phyloP scores from a whole-genome alignment of 1,140 invertebrate species.

The Dinothrombium tinctorium region DNA sequence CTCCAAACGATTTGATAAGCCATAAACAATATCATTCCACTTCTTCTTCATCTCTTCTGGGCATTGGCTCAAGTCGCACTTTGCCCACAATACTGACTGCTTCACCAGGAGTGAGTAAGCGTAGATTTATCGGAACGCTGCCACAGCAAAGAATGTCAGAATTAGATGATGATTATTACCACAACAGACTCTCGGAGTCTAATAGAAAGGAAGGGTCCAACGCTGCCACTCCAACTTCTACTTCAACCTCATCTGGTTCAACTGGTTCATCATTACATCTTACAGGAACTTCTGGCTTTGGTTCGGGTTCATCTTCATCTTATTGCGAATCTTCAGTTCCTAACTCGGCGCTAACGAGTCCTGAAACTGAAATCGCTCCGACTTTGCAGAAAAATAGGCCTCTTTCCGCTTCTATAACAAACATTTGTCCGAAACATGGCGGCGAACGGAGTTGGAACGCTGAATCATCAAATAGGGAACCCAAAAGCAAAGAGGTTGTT shows the following conservation, averaged over 20 bases:
- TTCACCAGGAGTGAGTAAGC: neutral
- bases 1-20: neutral
- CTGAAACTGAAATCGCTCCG: conserved; percentile 1
- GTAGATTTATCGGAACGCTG: neutral
- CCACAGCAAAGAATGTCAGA: neutral
- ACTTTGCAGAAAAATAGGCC: neutral
- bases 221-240: neutral
- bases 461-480: too few relatives aligned
- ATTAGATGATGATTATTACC: conserved; percentile 2
- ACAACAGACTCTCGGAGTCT: neutral
- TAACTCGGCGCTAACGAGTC: conserved; percentile 1
- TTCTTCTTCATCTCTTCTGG: neutral
- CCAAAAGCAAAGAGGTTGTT: neutral
- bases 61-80: neutral
- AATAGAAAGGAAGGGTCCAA: neutral
- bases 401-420: neutral
- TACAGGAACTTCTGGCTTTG: conserved; percentile 1
- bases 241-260: conserved; percentile 1
- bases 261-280: neutral
- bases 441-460: too few relatives aligned
- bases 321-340: conserved; percentile 1
- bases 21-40: neutral
- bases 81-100: neutral
- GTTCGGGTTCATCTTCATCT: neutral
- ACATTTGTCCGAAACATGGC: too few relatives aligned